Evolutionary conservation across 2,888 invertebrate species (phyloP).

Genomic region (Ennomos fuscantarius): DNA sequence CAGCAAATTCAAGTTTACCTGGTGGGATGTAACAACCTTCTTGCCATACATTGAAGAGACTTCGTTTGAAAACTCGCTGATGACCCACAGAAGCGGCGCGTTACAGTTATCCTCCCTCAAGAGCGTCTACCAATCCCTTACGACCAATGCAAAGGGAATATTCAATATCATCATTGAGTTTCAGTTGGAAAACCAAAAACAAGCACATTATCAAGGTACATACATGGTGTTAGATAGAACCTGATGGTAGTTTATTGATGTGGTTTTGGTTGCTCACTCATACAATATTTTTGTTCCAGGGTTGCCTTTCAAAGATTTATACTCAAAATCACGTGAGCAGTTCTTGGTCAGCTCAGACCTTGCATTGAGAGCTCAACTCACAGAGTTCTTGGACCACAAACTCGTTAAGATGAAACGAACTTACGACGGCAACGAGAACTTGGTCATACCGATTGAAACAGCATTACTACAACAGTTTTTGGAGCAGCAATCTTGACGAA

Average conservation of each 20-base stretch:
- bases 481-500: constrained; percentile 80
- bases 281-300: constrained; percentile 79
- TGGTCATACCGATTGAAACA: constrained; percentile 91
- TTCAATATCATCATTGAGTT: constrained; percentile 93
- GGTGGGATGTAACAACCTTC: constrained; percentile 96
- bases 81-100: constrained; percentile 91
- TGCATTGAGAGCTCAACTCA: constrained; percentile 95
- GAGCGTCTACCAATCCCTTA: constrained; percentile 96
- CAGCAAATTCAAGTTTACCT: constrained; percentile 94
- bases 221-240: constrained; percentile 10
- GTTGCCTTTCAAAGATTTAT: constrained; percentile 94
- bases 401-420: constrained; percentile 92
- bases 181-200: constrained; percentile 91
- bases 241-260: no score
- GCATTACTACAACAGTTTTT: constrained; percentile 91
- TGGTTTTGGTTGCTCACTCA: no score
- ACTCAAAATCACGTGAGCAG: constrained; percentile 92
- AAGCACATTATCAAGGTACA: constrained; percentile 90
- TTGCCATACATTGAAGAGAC: constrained; percentile 93
- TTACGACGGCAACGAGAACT: constrained; percentile 92
- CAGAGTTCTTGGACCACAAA: constrained; percentile 98
- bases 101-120: constrained; percentile 93
- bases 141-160: constrained; percentile 94
- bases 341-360: constrained; percentile 97
- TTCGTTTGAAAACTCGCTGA: constrained; percentile 92